These are phyloP conservation scores for Catocala fraxini DNA, from an alignment of 2,888 invertebrate genomes.

Conservation along the genomic window DNA sequence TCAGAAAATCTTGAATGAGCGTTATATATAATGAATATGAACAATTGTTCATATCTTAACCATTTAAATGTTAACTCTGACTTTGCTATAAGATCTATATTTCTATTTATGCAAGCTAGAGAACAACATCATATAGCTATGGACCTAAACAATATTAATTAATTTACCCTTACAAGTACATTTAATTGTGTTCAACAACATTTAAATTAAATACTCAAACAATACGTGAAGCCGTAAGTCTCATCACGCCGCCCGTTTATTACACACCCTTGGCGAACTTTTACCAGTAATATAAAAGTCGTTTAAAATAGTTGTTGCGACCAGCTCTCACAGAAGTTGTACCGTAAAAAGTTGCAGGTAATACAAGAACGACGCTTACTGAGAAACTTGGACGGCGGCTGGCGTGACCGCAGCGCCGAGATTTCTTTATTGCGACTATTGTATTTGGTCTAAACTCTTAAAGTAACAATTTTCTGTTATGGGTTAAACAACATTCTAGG, in stretches of 20 bases:
- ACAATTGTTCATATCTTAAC: no score
- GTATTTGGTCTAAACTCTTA: constrained; percentile 16
- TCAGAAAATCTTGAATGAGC: no score
- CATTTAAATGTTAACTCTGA: no score
- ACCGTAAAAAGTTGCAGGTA: constrained; percentile 67
- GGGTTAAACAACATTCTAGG: neutral
- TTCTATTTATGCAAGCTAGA: no score
- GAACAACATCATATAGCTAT: no score
- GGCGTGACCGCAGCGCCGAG: constrained; percentile 40
- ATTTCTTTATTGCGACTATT: constrained; percentile 44
- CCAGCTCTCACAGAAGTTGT: constrained; percentile 55
- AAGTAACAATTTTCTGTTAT: constrained; percentile 18
- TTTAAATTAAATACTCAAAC: constrained; percentile 37
- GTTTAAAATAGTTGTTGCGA: constrained; percentile 69
- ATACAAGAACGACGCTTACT: constrained; percentile 48
- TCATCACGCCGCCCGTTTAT: constrained; percentile 28
- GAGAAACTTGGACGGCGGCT: constrained; percentile 28
- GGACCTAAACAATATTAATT: no score
- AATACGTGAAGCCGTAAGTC: constrained; percentile 32
- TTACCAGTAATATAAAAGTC: constrained; percentile 74
- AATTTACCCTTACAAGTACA: no score
- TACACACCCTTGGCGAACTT: constrained; percentile 58
- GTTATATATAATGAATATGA: no score
- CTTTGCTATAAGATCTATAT: no score
- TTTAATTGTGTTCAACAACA: no score